Evolutionary conservation across 2,888 invertebrate genomes (phyloP).

Genomic region (Vandiemenella viatica): DNA sequence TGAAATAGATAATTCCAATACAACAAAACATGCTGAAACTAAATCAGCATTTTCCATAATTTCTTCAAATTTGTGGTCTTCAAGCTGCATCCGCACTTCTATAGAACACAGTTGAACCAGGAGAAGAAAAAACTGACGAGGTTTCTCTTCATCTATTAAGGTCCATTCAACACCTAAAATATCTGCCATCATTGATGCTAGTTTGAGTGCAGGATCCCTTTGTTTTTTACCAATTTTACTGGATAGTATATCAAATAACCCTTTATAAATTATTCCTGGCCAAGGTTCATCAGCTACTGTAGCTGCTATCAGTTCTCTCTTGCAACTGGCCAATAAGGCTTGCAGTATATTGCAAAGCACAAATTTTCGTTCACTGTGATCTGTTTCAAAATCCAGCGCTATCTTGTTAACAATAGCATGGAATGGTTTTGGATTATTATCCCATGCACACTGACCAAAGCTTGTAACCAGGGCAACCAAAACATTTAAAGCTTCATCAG

Average conservation of each 20-base stretch:
- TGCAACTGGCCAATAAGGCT: constrained; percentile 56
- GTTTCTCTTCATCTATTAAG: constrained; percentile 59
- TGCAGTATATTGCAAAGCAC: constrained; percentile 68
- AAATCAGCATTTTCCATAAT: constrained; percentile 61
- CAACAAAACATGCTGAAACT: constrained; percentile 67
- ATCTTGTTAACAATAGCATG: constrained; percentile 70
- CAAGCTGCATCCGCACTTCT: constrained; percentile 87
- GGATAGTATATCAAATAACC: constrained; percentile 65
- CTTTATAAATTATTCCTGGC: constrained; percentile 69
- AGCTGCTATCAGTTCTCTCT: constrained; percentile 46
- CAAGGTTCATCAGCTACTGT: constrained; percentile 58
- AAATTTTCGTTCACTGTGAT: constrained; percentile 79
- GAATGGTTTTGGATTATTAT: constrained; percentile 60
- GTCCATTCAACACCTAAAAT: constrained; percentile 75
- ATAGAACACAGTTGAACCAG: constrained; percentile 76
- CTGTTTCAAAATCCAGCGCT: constrained; percentile 73
- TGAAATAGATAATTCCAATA: constrained; percentile 62
- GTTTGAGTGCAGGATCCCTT: constrained; percentile 72
- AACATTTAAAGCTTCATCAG: constrained; percentile 73
- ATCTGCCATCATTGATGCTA: constrained; percentile 67
- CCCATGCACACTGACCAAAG: constrained; percentile 63
- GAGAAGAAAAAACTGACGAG: constrained; percentile 63
- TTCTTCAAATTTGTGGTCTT: constrained; percentile 62
- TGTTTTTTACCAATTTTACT: constrained; percentile 79
- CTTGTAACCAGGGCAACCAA: constrained; percentile 57